Base-by-base conservation (phyloP, 1,140 invertebrate species). In the Spodoptera frugiperda region DNA sequence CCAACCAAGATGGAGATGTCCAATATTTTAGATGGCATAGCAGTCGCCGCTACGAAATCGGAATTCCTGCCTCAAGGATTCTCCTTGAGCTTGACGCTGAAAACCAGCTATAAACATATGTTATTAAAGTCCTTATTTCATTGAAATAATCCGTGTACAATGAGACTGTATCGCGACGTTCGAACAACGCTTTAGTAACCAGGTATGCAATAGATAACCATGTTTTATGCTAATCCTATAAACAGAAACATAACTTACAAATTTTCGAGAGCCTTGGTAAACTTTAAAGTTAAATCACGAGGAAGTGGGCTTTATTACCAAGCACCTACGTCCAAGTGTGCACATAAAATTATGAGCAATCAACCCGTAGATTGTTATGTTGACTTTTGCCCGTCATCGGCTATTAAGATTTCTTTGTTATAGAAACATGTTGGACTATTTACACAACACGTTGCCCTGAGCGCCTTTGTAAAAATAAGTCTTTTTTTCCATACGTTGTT, bases 21-120 rank as follows among this genome's bases (percentile, higher is more conserved):
- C 89, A 93, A 93, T 93, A 93, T 93, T 93, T 93, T 91, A 93
- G 92, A 93, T 93, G 89, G 92, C 92, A 93, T 92, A 92, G 91
- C 91, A 93, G 87, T 91, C 85, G 89, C 84, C 86, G 90, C 87
- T 87, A 91, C 91, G 91, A 87, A 89, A 86, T 89, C 89, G 87
- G 84, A 89, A 93, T 93, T 93, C 90, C 87, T 86, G 77, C 78
- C 82, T 84, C 86, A 85, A 87, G 87, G 85, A 92, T 92, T 88
- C 86, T 79, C 79, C 54, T 49, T 57, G 68, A 68, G 57, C 30
- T 39, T 54, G n/a, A 77, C 73, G 21, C 65, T 78, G 65, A 89
- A 89, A 85, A 78, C 65, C 78, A 78, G 79, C 88, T 87, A 78
- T 90, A 91, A 80, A 85, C 73, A 54, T 65, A 81, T 53, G 61